phyloP scores from a whole-genome alignment of 1,140 invertebrate genomes.

The Pemphigus obesinymphae region DNA sequence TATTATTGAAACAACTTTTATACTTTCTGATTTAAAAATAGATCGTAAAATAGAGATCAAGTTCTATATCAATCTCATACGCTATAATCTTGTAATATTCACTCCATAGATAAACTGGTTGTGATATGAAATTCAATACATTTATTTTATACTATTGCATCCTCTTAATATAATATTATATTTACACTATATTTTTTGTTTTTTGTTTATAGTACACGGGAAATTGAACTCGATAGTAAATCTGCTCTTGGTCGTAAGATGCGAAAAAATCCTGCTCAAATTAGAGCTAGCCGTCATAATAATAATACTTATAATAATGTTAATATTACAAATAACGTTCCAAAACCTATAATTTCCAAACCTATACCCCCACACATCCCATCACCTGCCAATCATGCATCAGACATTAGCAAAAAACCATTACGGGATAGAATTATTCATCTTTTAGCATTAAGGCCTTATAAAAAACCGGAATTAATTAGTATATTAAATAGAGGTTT shows the following conservation, averaged over 20 bases:
- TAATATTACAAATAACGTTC: slow-evolving; percentile 36
- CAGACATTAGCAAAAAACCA: slow-evolving; percentile 76
- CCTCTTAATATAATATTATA: too few species aligned
- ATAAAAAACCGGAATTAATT: slow-evolving; percentile 86
- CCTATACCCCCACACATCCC: slow-evolving; percentile 43
- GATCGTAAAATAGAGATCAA: too few species aligned
- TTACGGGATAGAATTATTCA: slow-evolving; percentile 83
- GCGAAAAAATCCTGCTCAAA: slow-evolving; percentile 59
- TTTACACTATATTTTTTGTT: slow-evolving; percentile 21
- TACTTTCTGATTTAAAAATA: too few species aligned
- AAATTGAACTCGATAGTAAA: slow-evolving; percentile 78
- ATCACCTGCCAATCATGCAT: slow-evolving; percentile 58
- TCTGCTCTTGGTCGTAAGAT: slow-evolving; percentile 78
- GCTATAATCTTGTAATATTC: too few species aligned
- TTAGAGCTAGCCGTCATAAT: slow-evolving; percentile 35
- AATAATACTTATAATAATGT: slow-evolving; percentile 37
- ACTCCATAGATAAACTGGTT: too few species aligned
- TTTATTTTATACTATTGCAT: too few species aligned
- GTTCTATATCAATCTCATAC: too few species aligned
- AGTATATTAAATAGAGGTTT: slow-evolving; percentile 72
- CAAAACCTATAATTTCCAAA: slow-evolving; percentile 28
- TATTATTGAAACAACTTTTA: too few species aligned
- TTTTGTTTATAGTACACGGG: slow-evolving; percentile 68
- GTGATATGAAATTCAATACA: too few species aligned
- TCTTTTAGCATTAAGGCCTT: slow-evolving; percentile 82